Base-by-base conservation (phyloP, 2,888 invertebrate genomes). In the Sinelater perroti region DNA sequence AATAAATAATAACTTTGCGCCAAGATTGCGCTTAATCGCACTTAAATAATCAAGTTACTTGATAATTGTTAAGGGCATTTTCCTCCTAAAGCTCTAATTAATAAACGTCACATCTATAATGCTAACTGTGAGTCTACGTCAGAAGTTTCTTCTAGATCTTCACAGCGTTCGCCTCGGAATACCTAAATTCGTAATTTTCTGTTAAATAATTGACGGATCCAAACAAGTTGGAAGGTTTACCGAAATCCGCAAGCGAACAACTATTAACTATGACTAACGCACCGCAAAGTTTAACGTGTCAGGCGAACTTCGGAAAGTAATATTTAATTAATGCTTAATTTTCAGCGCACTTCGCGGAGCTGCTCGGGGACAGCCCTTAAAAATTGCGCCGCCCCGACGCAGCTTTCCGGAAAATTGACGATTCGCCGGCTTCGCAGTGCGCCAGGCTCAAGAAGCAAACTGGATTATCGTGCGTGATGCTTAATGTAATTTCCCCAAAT, bases 251-350 rank as follows among this genome's bases (percentile, higher is more conserved):
- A 40, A 40, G 40, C 40, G 40, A 20, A 24, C 40, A 40, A 40
- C 40, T 40, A 40, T 40, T 40, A 40, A 40, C 40, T 40, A 40
- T 40, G 40, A 40, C 40, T 40, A 40, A 40, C 40, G 40, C 40
- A 40, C 40, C 40, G 14, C 40, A 40, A 40, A 40, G 40, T 40
- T 40, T 10, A 40, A 40, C 40, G 24, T 40, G 40, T 40, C 40
- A 40, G 26, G 40, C 5, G 24, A 40, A 40, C 16, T 38, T 21
- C 10, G 20, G 38, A 38, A 38, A 38, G 38, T 38, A 38, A 38
- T 38, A 38, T 38, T 38, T 38, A 38, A 38, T 38, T 38, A 38
- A 38, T 38, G 38, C 38, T 18, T 13, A 38, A 21, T 13, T 38
- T 38, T 21, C 21, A 21, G 38, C 38, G 20, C 21, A 17, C 21